Base-by-base conservation (phyloP, 2,888 invertebrate genomes). In the Tromatobia lineatoria region DNA sequence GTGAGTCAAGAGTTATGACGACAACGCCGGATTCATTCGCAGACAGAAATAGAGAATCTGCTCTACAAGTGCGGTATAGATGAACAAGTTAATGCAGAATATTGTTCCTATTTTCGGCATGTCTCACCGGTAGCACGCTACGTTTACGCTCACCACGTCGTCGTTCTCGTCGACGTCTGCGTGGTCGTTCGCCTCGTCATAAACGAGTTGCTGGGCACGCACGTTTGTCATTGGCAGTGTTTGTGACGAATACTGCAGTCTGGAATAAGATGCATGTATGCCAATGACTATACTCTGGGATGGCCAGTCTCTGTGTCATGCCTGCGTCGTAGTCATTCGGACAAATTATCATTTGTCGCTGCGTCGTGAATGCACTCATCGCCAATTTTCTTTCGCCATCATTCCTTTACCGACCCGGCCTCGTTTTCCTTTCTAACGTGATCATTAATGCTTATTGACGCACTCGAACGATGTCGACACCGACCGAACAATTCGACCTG, bases 401-500 rank as follows among this genome's bases (percentile, higher is more conserved):
- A 29, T n/a, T 45, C 61, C 61, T 61, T 74, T 74, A 79, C 34
- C 25, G 73, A 83, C 64, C 20, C 54, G 82, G 79, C 74, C 83
- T 45, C 75, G 50, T 80, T 80, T 71, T 69, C 25, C 70, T 70
- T 54, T 29, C 54, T 47, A 23, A 25, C 23, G 47, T 23, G 64
- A 11, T 80, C 66, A 64, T 80, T 71, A 75, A 42, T 29, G 23
- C 71, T 83, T 79, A 73, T 76, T 83, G 76, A 76, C 71, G 64
- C 8, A 42, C 71, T 75, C 79, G 83, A 79, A 83, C 75, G 70
- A 80, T 75, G 66, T 71, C 79, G 45, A 47, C 70, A 57, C 79
- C 15, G 34, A 34, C 57, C 54, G 13, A 83, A 38, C 64, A 42
- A 75, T 15, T 45, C 71, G 71, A 67, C 71, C 75, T 76, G 70